phyloP scores from a whole-genome alignment of 2,888 invertebrate species.

The Blera fallax region DNA sequence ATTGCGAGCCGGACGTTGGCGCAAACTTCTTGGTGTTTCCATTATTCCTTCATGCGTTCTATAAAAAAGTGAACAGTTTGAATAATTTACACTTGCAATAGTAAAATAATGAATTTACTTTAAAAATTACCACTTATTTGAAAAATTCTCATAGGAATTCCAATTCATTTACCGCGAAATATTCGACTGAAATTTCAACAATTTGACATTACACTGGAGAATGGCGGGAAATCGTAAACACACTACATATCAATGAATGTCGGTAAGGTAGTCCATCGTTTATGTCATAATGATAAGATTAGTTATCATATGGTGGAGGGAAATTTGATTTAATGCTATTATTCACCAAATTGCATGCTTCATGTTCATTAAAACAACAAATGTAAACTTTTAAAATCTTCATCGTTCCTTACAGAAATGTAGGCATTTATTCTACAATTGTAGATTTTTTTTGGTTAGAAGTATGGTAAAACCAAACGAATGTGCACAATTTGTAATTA shows the following conservation, averaged over 20 bases:
- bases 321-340: neutral
- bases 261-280: slow-evolving; percentile 11
- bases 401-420: too few species aligned
- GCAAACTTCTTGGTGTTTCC: slow-evolving; percentile 79
- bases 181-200: slow-evolving; percentile 6
- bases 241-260: slow-evolving; percentile 19
- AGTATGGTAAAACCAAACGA: too few species aligned
- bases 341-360: too few species aligned
- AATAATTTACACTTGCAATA: neutral
- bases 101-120: neutral
- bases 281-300: slow-evolving; percentile 27
- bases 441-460: too few species aligned
- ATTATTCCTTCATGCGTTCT: slow-evolving; percentile 68
- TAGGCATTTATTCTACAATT: too few species aligned
- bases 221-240: slow-evolving; percentile 69
- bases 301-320: neutral
- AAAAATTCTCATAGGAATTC: neutral
- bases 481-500: too few species aligned
- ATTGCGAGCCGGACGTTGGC: slow-evolving; percentile 75
- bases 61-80: neutral
- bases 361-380: too few species aligned
- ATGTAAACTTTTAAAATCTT: too few species aligned
- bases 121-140: neutral
- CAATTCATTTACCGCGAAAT: slow-evolving; percentile 61
- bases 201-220: slow-evolving; percentile 30